Evolutionary conservation across 2,113 vertebrate genomes (phyloP).

Genomic region (Oncorhynchus keta): DNA sequence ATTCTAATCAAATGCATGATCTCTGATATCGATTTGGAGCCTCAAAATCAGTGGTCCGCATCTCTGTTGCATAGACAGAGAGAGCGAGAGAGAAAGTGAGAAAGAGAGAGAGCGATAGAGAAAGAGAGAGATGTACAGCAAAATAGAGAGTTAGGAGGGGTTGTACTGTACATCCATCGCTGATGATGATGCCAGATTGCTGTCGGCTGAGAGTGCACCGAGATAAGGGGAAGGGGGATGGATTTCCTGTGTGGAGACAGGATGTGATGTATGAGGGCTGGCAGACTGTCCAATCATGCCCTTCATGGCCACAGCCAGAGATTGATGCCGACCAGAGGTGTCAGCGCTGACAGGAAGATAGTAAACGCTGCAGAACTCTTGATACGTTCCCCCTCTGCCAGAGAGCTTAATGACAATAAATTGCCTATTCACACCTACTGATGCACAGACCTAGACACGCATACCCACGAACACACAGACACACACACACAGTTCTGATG

Average conservation of each 20-base stretch:
- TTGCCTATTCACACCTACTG: neutral
- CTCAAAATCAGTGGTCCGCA: neutral
- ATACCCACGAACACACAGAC: neutral
- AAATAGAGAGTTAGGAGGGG: neutral
- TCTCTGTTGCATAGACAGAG: neutral
- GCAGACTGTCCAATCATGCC: neutral
- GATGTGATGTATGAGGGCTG: too few relatives aligned
- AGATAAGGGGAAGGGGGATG: neutral
- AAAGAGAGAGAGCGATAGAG: neutral
- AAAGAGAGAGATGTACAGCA: neutral
- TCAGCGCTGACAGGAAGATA: neutral
- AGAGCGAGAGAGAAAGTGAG: neutral
- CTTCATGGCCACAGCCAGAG: neutral
- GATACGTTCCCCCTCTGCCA: neutral
- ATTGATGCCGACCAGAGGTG: neutral
- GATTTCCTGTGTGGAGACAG: neutral
- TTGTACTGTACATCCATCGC: too few relatives aligned
- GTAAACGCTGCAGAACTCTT: neutral
- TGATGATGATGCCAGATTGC: neutral
- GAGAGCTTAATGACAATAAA: neutral
- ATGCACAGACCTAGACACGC: neutral
- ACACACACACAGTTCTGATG: neutral
- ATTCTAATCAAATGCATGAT: too few relatives aligned
- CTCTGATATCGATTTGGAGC: neutral
- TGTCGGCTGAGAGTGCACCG: neutral